Percentiles rank a stretch among this genome's conserved stretches.
phyloP scores from a whole-genome alignment of 2,797 vertebrate species.

The Rallus crepitans region DNA sequence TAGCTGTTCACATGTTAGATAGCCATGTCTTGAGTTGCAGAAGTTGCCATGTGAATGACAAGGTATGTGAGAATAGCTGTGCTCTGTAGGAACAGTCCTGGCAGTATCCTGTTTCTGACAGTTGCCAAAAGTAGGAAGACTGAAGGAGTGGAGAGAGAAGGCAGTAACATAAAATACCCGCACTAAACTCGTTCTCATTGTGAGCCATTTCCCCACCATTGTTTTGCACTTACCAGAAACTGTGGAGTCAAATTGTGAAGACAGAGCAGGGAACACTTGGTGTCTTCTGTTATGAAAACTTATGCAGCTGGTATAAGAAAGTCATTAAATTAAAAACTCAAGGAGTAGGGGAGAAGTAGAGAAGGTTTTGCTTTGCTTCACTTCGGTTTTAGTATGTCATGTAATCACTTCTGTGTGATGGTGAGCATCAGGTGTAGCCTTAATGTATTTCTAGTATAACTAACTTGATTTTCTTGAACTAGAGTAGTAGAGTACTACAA shows the following conservation, averaged over 20 bases:
- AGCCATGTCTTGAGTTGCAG: accelerated
- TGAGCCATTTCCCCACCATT: neutral
- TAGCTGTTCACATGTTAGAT: neutral
- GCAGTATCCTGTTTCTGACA: neutral
- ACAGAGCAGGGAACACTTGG: neutral
- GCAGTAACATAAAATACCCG: neutral
- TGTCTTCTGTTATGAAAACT: neutral
- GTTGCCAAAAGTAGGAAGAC: neutral
- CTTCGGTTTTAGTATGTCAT: neutral
- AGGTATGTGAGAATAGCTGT: neutral
- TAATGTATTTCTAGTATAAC: neutral
- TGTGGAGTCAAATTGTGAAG: neutral
- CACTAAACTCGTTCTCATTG: accelerated
- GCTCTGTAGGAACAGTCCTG: neutral
- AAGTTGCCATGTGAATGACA: neutral
- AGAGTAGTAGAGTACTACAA: neutral
- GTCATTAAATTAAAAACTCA: neutral
- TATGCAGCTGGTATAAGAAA: neutral
- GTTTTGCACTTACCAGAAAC: neutral
- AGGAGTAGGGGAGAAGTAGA: accelerated
- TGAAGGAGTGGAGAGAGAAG: neutral
- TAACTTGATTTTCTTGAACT: neutral
- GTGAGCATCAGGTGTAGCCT: neutral
- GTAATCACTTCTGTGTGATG: neutral
- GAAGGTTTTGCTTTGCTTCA: neutral